These are phyloP conservation scores for Drosophila yooni DNA, from an alignment of 2,888 invertebrate genomes.

Conservation along the genomic window DNA sequence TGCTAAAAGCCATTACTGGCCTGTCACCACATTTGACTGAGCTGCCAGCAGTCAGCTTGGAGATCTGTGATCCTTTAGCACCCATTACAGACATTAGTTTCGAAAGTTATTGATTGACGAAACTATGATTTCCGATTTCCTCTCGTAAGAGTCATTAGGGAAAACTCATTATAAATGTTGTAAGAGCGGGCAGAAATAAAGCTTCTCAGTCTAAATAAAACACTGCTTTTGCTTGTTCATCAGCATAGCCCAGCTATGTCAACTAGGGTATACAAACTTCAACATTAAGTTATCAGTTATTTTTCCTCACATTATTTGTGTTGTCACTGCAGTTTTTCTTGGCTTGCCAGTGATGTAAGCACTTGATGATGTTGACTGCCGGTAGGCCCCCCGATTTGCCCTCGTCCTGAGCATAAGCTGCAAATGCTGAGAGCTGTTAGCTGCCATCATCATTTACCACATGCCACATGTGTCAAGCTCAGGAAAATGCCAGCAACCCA, in stretches of 20 bases:
- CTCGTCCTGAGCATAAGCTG: constrained; percentile 15
- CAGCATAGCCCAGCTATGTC: constrained; percentile 1
- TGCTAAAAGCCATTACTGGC: constrained; percentile 27
- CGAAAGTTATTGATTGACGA: neutral
- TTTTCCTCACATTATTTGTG: constrained; percentile 62
- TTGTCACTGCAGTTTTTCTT: constrained; percentile 33
- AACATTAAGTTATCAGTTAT: constrained; percentile 8
- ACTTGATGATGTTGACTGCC: constrained; percentile 5
- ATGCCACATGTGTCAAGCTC: constrained; percentile 49
- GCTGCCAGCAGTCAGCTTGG: neutral
- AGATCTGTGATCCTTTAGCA: neutral
- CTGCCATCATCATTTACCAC: constrained; percentile 76
- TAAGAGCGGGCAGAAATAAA: neutral
- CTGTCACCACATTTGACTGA: constrained; percentile 42
- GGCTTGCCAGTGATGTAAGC: constrained; percentile 33
- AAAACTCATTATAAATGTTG: neutral
- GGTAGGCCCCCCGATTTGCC: neutral
- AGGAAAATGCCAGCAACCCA: constrained; percentile 68
- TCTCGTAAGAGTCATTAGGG: neutral
- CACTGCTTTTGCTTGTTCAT: neutral
- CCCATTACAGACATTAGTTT: neutral
- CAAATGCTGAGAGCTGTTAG: constrained; percentile 59
- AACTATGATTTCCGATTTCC: neutral
- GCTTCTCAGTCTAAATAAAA: neutral
- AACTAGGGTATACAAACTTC: constrained; percentile 42